Percentiles rank a stretch among this genome's conserved stretches.
phyloP scores from a whole-genome alignment of 1,140 invertebrate species.

The Oscheius sp. region DNA sequence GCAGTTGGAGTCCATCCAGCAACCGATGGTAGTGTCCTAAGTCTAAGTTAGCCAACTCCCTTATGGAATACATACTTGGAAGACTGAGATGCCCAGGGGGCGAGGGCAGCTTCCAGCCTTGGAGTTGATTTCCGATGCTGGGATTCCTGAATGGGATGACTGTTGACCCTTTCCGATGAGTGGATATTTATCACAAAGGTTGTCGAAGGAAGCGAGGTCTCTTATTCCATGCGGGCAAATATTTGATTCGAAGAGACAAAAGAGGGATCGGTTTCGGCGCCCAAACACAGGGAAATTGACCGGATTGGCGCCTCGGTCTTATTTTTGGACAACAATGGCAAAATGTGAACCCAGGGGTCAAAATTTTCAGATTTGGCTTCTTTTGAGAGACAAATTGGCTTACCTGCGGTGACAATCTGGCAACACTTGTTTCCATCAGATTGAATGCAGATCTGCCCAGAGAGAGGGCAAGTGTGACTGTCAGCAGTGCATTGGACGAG shows the following conservation, averaged over 20 bases:
- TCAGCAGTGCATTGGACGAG: slow-evolving; percentile 44
- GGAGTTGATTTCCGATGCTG: slow-evolving; percentile 43
- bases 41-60: not conserved
- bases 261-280: slow-evolving; percentile 20
- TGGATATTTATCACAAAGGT: too few relatives aligned
- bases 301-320: slow-evolving; percentile 2
- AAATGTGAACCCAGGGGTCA: not conserved
- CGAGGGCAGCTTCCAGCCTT: slow-evolving; percentile 43
- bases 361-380: not conserved
- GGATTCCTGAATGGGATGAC: slow-evolving; percentile 45
- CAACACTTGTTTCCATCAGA: slow-evolving; percentile 46
- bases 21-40: slow-evolving; percentile 41
- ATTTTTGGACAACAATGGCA: not conserved
- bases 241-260: slow-evolving; percentile 23
- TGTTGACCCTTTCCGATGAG: too few relatives aligned
- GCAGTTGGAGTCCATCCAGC: slow-evolving; percentile 45
- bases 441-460: slow-evolving; percentile 42
- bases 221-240: slow-evolving; percentile 6
- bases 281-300: slow-evolving; percentile 3
- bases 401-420: slow-evolving; percentile 42
- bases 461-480: slow-evolving; percentile 35
- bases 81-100: slow-evolving; percentile 40
- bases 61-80: slow-evolving; percentile 17
- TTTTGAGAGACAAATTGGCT: slow-evolving; percentile 21
- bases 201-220: too few relatives aligned